Conservation (phyloP, 2,113 vertebrate species). For the Pteropus alecto region DNA sequence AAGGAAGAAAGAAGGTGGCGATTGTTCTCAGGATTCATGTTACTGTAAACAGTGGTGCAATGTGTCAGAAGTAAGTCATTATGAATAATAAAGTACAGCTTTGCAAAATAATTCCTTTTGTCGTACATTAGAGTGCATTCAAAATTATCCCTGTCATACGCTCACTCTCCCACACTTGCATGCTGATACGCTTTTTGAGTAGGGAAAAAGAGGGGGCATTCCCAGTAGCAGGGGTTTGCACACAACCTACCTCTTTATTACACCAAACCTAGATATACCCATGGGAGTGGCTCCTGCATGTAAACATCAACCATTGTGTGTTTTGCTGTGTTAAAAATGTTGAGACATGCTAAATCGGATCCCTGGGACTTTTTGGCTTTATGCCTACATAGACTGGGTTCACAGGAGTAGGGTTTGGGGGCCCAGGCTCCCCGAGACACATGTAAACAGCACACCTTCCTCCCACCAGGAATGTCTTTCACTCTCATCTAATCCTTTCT, state of each 20-base stretch:
- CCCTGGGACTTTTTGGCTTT: neutral
- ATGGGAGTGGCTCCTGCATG: neutral
- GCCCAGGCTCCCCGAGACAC: neutral
- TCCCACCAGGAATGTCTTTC: neutral
- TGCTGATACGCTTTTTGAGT: neutral
- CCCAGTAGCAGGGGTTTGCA: neutral
- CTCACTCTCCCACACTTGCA: neutral
- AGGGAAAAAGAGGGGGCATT: neutral
- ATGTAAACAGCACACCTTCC: neutral
- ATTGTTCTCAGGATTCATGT: neutral
- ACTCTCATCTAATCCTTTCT: neutral
- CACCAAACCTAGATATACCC: neutral
- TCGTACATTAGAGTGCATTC: neutral
- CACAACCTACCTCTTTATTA: neutral
- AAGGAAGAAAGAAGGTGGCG: neutral
- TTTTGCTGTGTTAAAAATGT: neutral
- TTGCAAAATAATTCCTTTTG: slow-evolving; percentile 5
- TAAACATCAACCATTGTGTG: neutral
- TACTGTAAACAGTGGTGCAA: neutral
- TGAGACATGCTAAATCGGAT: neutral
- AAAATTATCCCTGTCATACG: neutral
- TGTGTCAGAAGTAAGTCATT: neutral
- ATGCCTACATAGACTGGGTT: neutral
- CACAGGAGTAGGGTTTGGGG: neutral
- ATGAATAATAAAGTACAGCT: neutral